phyloP scores from a whole-genome alignment of 2,113 vertebrate genomes.

The Elephantulus edwardii region DNA sequence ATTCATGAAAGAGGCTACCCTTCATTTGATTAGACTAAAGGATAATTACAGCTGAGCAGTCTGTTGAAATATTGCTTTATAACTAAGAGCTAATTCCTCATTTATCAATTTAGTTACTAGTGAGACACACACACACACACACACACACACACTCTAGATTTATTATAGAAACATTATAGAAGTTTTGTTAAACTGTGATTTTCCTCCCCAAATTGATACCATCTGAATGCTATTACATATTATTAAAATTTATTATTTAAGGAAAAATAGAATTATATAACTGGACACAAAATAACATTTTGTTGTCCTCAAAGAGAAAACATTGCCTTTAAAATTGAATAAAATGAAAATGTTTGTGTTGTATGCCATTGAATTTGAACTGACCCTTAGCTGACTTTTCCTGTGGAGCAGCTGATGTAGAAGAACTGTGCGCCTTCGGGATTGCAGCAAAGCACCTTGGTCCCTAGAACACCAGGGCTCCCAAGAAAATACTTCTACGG shows the following conservation, averaged over 20 bases:
- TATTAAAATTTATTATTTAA: constrained; percentile 23
- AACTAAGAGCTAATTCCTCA: not conserved
- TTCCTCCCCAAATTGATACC: not conserved
- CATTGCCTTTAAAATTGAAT: constrained; percentile 42
- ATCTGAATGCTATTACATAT: not conserved
- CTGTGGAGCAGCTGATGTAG: too few relatives aligned
- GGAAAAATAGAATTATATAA: constrained; percentile 29
- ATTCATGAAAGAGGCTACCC: not conserved
- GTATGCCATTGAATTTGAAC: too few relatives aligned
- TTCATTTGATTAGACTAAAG: not conserved
- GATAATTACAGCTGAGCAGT: not conserved
- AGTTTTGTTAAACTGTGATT: constrained; percentile 15
- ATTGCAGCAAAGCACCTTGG: too few relatives aligned
- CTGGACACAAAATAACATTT: not conserved
- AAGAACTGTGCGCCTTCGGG: too few relatives aligned
- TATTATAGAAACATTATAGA: not conserved
- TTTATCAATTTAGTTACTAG: not conserved
- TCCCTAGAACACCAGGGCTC: too few relatives aligned
- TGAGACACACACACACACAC: not conserved
- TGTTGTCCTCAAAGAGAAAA: not conserved
- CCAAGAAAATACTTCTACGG: constrained; percentile 3
- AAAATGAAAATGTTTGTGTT: constrained; percentile 62
- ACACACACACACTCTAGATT: not conserved
- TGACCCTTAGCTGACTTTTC: too few relatives aligned
- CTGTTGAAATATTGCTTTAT: not conserved